Evolutionary conservation across 2,888 invertebrate species (phyloP).

Genomic region (Synergus gifuensis): DNA sequence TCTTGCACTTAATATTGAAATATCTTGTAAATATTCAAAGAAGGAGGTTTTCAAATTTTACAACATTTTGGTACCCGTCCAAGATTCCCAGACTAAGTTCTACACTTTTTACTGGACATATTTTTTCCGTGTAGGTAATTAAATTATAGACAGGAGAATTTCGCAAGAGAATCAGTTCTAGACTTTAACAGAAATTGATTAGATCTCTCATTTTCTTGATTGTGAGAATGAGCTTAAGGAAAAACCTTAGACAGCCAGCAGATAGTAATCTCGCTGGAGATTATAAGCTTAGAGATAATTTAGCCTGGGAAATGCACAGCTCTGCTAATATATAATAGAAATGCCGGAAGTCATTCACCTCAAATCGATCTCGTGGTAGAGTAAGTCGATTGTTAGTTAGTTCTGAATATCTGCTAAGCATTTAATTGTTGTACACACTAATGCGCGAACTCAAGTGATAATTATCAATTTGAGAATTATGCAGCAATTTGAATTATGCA

Average conservation of each 20-base stretch:
- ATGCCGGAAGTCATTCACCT: conserved; percentile 32
- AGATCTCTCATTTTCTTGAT: conserved; percentile 1
- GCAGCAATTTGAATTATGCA: neutral
- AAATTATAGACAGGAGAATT: neutral
- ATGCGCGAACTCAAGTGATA: neutral
- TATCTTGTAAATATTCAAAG: too few relatives aligned
- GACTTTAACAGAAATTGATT: neutral
- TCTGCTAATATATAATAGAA: conserved; percentile 28
- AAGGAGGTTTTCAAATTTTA: too few relatives aligned
- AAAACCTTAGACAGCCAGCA: neutral
- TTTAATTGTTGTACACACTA: neutral
- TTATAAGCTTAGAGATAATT: conserved; percentile 13
- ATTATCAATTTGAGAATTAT: neutral
- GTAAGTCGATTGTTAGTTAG: conserved; percentile 9
- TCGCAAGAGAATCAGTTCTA: neutral
- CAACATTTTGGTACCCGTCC: too few relatives aligned
- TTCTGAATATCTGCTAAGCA: neutral
- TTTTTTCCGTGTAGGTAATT: too few relatives aligned
- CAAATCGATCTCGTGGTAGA: conserved; percentile 34
- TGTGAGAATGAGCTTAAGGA: neutral
- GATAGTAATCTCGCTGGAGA: neutral
- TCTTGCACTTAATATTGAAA: too few relatives aligned
- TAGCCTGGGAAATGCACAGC: conserved; percentile 16
- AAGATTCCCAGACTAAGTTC: too few relatives aligned
- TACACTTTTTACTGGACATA: too few relatives aligned